Evolutionary conservation across 2,113 vertebrate species (phyloP), one percentile per base, ranked within the genome.

Genomic region (Scopus umbretta): DNA sequence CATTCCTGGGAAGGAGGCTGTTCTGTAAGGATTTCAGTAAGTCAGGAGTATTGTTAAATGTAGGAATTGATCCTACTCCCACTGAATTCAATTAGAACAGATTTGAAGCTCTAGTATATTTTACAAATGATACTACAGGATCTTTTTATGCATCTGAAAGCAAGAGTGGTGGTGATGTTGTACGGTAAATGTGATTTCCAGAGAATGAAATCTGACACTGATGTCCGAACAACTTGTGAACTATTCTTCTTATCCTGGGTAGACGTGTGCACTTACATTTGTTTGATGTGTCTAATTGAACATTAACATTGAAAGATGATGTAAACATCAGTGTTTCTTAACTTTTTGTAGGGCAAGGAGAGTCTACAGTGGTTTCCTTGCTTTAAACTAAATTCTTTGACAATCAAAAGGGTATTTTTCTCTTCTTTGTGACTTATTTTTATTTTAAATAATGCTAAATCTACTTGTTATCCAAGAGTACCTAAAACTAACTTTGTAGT

Each of bases 401-500:
- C 86, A 95, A 80, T 96, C 97, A 91, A 88, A 76, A 83, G 82
- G 72, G 40, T 96, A 5, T 93, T 91, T 95, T 94, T 92, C 78
- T 90, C 74, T 84, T 97, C 72, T 95, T 82, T 88, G 38, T 95
- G 45, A 85, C 58, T 86, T 74, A 34, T 18, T 70, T 88, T 87
- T 96, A 89, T 85, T 91, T 91, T 85, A 82, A 90, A 55, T 67
- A 88, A 80, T 32, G 16, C 65, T 86, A 94, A 93, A 95, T 78
- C 42, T 88, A 42, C 56, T 94, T 56, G 87, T 95, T 96, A 80
- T 80, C 72, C 75, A 71, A 92, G 91, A 89, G 84, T 96, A 80
- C 96, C 80, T 96, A 40, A 79, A 94, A 85, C 63, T 95, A 91
- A 73, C 90, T 93, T 94, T 96, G 86, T 97, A 74, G 78, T 93